phyloP scores from a whole-genome alignment of 2,888 invertebrate genomes.

The Caenorhabditis uteleia region DNA sequence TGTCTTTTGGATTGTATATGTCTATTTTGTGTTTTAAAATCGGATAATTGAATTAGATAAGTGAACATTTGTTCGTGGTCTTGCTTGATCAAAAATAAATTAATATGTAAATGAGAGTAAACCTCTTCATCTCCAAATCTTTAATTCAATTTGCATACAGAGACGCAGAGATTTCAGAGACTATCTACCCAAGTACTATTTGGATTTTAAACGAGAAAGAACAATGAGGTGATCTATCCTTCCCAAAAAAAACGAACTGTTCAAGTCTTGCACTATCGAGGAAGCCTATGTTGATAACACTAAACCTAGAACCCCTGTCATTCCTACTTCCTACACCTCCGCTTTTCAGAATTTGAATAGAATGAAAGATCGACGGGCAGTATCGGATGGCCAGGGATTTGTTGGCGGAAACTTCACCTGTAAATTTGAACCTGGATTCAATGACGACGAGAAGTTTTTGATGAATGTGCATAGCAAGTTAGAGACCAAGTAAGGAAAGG shows the following conservation, averaged over 20 bases:
- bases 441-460: conserved; percentile 42
- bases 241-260: conserved; percentile 71
- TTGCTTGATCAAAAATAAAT: too few species aligned
- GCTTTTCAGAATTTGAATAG: conserved; percentile 64
- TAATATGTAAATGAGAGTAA: too few species aligned
- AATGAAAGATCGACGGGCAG: conserved; percentile 68
- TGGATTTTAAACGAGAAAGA: conserved; percentile 73
- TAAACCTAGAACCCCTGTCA: conserved; percentile 71
- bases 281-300: conserved; percentile 45
- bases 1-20: too few species aligned
- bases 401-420: conserved; percentile 70
- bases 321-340: conserved; percentile 71
- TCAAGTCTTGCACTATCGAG: conserved; percentile 48
- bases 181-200: conserved; percentile 71
- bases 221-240: conserved; percentile 73
- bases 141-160: too few species aligned
- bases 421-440: conserved; percentile 71
- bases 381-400: conserved; percentile 70
- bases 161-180: conserved; percentile 11
- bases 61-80: too few species aligned
- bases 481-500: conserved; percentile 52
- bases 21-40: too few species aligned
- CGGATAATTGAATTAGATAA: too few species aligned
- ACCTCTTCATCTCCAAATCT: too few species aligned
- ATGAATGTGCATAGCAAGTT: conserved; percentile 57